These are phyloP conservation scores for Hoplostethus atlanticus DNA, from an alignment of 2,797 vertebrate genomes.

Conservation along the genomic window DNA sequence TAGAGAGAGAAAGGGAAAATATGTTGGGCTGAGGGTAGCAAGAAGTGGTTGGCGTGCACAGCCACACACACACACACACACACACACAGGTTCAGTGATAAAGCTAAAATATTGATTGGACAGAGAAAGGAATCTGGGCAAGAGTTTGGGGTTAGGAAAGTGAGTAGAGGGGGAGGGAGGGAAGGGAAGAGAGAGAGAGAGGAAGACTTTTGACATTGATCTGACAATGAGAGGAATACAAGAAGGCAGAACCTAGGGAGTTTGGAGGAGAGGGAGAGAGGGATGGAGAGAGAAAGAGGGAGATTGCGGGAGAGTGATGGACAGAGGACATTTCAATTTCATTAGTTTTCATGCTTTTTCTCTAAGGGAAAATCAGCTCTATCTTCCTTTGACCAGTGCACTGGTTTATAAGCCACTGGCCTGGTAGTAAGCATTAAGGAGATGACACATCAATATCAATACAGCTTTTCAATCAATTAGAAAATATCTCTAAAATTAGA, in stretches of 20 bases:
- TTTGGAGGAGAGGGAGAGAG: too few species aligned
- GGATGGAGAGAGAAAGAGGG: too few species aligned
- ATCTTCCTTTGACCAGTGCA: too few species aligned
- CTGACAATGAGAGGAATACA: neutral
- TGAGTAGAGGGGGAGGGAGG: slow-evolving; percentile 2
- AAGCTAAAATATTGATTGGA: slow-evolving; percentile 44
- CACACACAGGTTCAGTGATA: slow-evolving; percentile 22
- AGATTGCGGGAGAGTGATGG: neutral
- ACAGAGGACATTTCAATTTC: too few species aligned
- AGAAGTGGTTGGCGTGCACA: slow-evolving; percentile 2
- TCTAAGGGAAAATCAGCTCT: too few species aligned
- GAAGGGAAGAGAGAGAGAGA: neutral
- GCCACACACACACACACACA: slow-evolving; percentile 8
- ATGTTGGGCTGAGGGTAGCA: slow-evolving; percentile 25
- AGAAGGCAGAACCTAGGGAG: too few species aligned
- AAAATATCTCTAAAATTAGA: too few species aligned
- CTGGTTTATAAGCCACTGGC: too few species aligned
- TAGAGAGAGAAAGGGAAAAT: neutral
- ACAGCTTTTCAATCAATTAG: too few species aligned
- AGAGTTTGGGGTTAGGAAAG: slow-evolving; percentile 22
- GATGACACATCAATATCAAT: too few species aligned
- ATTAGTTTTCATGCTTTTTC: too few species aligned
- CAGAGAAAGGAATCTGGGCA: slow-evolving; percentile 30
- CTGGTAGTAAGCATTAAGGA: too few species aligned
- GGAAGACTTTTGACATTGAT: neutral